Evolutionary conservation across 2,797 vertebrate species (phyloP), one percentile per base, ranked within the genome.

Genomic region (Sciurus vulgaris): DNA sequence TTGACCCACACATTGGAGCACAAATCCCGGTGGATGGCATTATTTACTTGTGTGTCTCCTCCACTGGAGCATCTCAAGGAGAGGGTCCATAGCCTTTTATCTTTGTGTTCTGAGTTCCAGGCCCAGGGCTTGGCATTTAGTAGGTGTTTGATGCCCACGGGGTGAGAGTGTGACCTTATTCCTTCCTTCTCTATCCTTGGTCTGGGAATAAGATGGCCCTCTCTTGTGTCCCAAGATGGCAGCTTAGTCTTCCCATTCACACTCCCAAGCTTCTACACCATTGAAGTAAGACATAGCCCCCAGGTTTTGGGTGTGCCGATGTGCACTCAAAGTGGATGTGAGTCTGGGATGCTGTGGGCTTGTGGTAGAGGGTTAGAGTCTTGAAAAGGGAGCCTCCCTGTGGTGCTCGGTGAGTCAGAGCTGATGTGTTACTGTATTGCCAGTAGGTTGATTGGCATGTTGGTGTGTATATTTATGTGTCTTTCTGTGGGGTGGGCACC

Each of bases 401-500:
- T 59, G 67, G 59, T 61, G 56, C 65, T 49, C 78, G n/a, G 51
- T 94, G 93, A 86, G 69, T 92, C 90, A 94, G 84, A 63, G n/a
- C 82, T 87, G 89, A 4, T 41, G 35, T 91, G 65, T 94, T 51
- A 17, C 54, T 79, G 12, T 77, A 33, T 73, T 81, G 79, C 51
- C n/a, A 54, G 56, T n/a, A n/a, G 54, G 86, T 61, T 44, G 79
- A 81, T 26, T 26, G 78, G n/a, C 76, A 77, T 67, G 69, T n/a
- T n/a, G 35, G n/a, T 67, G 65, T 44, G 47, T 63, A 12, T 33
- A 28, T 95, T 94, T 95, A 38, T 86, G 35, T 70, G 77, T 95
- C 81, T 92, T 1, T 51, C 78, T 87, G 56, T 69, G 67, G 26
- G 33, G 15, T 44, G 76, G 35, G 84, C 88, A 56, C 49, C 28